Percentiles rank a stretch among this genome's conserved stretches.
These are phyloP conservation scores for Trypoxylus dichotomus DNA, from an alignment of 1,140 invertebrate species.

Conservation along the genomic window DNA sequence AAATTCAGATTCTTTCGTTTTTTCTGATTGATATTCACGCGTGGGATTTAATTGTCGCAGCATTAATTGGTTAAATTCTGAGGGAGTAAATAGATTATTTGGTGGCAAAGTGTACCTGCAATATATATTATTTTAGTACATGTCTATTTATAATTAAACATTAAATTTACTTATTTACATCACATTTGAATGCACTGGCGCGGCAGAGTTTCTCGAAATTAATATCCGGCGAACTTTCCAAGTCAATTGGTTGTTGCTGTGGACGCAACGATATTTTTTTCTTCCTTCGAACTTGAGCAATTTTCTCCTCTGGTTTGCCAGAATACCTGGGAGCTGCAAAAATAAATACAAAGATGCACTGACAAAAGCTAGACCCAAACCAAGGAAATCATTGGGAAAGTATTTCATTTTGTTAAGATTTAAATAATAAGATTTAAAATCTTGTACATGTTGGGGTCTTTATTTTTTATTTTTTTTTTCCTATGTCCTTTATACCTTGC, in stretches of 20 bases:
- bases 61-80: not conserved
- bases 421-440: no score
- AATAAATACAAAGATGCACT: not conserved
- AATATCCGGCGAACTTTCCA: not conserved
- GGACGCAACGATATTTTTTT: not conserved
- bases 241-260: not conserved
- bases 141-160: no score
- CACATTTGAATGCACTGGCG: not conserved
- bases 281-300: not conserved
- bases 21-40: not conserved
- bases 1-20: conserved; percentile 40
- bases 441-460: no score
- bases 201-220: not conserved
- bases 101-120: not conserved
- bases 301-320: not conserved
- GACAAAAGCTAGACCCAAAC: no score
- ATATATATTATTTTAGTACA: not conserved
- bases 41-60: not conserved
- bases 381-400: no score
- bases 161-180: not conserved
- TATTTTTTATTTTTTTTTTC: no score
- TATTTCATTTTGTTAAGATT: no score
- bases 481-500: no score
- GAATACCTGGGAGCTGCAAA: not conserved
- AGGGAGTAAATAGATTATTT: not conserved